Evolutionary conservation across 2,113 vertebrate species (phyloP).

Genomic region (Mobula birostris): DNA sequence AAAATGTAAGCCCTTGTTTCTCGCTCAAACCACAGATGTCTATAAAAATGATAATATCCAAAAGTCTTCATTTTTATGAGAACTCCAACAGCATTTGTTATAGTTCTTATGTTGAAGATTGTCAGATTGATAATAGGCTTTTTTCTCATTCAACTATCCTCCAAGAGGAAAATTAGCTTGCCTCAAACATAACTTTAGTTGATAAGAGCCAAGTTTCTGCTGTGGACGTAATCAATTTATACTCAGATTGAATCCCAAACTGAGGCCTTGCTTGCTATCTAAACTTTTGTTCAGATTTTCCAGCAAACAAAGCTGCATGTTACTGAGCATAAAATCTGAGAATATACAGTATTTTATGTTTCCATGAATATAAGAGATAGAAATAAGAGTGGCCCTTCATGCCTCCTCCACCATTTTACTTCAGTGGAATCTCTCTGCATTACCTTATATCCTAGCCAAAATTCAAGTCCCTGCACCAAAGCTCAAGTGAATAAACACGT

Average conservation of each 20-base stretch:
- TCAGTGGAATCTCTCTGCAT: too few relatives aligned
- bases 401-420: too few relatives aligned
- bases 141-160: not conserved
- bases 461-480: not conserved
- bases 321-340: not conserved
- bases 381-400: too few relatives aligned
- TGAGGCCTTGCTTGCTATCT: not conserved
- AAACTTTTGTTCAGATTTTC: not conserved
- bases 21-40: not conserved
- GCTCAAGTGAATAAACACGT: not conserved
- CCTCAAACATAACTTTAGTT: not conserved
- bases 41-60: not conserved
- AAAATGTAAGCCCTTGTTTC: too few relatives aligned
- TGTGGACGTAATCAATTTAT: not conserved
- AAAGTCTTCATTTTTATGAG: not conserved
- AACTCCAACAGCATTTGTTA: not conserved
- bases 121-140: not conserved
- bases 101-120: not conserved
- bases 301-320: not conserved
- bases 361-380: too few relatives aligned
- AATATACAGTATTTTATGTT: too few relatives aligned
- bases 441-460: not conserved
- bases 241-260: not conserved
- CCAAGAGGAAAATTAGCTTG: not conserved
- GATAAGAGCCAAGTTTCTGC: not conserved